Conservation (phyloP, 1,140 invertebrate genomes). For the Zaprionus nigranus region DNA sequence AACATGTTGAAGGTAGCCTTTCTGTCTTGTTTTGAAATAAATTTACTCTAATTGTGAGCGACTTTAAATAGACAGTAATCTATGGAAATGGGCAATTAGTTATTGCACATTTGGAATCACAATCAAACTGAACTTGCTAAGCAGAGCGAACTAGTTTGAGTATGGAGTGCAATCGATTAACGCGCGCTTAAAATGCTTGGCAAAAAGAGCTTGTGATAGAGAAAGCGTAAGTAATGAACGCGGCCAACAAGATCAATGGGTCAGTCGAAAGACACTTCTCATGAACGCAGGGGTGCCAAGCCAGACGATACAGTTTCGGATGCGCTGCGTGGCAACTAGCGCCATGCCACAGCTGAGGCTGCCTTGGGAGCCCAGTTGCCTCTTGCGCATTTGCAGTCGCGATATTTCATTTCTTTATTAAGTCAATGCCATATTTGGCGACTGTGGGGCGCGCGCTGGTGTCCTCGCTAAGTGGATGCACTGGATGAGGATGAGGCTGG, state of each 20-base stretch:
- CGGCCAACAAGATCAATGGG: constrained; percentile 45
- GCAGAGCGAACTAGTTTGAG: not conserved
- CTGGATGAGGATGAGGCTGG: constrained; percentile 35
- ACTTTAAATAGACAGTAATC: not conserved
- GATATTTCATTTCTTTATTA: constrained; percentile 84
- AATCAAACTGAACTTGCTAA: not conserved
- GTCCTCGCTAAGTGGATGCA: constrained; percentile 41
- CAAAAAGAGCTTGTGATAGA: constrained; percentile 15
- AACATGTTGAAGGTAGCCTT: too few species aligned
- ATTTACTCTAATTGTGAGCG: not conserved
- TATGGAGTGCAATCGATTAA: constrained; percentile 10
- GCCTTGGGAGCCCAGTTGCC: constrained; percentile 21
- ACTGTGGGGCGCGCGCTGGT: constrained; percentile 67
- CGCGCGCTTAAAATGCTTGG: not conserved
- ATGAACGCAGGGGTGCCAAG: constrained; percentile 9
- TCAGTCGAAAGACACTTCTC: constrained; percentile 40
- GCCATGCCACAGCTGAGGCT: constrained; percentile 33
- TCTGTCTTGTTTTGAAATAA: too few species aligned
- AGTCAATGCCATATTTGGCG: constrained; percentile 79
- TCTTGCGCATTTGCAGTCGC: constrained; percentile 34
- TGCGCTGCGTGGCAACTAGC: constrained; percentile 64
- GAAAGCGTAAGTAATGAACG: constrained; percentile 31
- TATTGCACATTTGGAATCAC: not conserved
- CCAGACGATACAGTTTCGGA: constrained; percentile 64
- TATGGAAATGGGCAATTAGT: not conserved